phyloP scores from a whole-genome alignment of 2,888 invertebrate species.

The Epinotia ramella region DNA sequence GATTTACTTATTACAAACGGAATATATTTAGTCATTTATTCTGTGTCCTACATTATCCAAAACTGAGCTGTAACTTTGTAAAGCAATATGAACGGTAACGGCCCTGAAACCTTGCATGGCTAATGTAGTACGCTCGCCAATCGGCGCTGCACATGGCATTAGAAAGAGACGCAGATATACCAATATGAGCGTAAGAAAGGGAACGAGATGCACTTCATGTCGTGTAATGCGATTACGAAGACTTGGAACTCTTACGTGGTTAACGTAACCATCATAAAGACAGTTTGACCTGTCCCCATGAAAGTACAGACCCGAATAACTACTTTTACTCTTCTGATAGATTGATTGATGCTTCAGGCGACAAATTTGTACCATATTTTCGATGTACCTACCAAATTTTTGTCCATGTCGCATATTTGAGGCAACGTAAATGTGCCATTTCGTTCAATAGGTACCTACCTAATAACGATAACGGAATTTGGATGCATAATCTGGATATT shows the following conservation, averaged over 20 bases:
- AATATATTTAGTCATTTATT: neutral
- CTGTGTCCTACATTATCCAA: neutral
- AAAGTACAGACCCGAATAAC: neutral
- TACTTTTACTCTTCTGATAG: neutral
- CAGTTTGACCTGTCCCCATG: neutral
- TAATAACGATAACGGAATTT: too few species aligned
- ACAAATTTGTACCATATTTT: neutral
- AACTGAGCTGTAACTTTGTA: neutral
- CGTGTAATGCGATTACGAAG: constrained; percentile 44
- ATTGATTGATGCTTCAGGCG: neutral
- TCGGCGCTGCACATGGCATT: constrained; percentile 71
- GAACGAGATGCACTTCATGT: constrained; percentile 55
- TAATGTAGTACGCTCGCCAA: constrained; percentile 60
- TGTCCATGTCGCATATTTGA: too few species aligned
- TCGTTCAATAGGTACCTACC: too few species aligned
- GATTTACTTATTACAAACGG: neutral
- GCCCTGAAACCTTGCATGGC: constrained; percentile 32
- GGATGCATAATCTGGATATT: too few species aligned
- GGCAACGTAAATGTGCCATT: too few species aligned
- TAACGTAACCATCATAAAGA: constrained; percentile 13
- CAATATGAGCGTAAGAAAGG: constrained; percentile 50
- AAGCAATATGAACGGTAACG: neutral
- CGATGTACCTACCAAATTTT: too few species aligned
- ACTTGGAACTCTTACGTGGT: constrained; percentile 37
- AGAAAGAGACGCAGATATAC: constrained; percentile 63